Percentiles rank a stretch among this genome's conserved stretches.
These are phyloP conservation scores for Gouania willdenowi DNA, from an alignment of 2,797 vertebrate species.

Conservation along the genomic window DNA sequence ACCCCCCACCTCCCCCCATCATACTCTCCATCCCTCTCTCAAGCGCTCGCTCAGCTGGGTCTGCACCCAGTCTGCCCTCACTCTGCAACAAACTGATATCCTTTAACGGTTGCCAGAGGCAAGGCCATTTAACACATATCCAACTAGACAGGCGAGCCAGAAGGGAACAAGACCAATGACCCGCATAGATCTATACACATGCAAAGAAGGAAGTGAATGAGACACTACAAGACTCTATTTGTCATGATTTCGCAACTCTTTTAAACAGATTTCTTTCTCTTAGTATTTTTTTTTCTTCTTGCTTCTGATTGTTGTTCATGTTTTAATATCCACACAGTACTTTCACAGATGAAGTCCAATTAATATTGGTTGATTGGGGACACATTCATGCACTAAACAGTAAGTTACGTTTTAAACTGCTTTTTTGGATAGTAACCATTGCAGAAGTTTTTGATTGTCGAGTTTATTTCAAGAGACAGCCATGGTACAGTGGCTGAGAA, in stretches of 20 bases:
- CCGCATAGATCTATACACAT: constrained; percentile 65
- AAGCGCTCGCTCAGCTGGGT: constrained; percentile 42
- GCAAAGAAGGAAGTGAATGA: constrained; percentile 48
- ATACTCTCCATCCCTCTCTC: too few species aligned
- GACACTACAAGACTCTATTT: constrained; percentile 38
- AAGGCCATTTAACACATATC: constrained; percentile 73
- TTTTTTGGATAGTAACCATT: too few species aligned
- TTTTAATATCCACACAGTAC: constrained; percentile 15
- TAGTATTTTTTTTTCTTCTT: not conserved
- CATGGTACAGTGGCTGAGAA: too few species aligned
- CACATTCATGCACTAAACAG: too few species aligned
- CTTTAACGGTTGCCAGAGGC: constrained; percentile 67
- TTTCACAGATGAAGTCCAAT: too few species aligned
- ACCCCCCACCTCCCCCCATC: not conserved
- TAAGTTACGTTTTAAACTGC: too few species aligned
- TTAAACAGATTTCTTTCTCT: constrained; percentile 14
- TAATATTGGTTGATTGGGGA: too few species aligned
- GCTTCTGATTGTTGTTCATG: constrained; percentile 2
- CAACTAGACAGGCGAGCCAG: constrained; percentile 73
- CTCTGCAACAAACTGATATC: constrained; percentile 65
- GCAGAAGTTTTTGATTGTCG: too few species aligned
- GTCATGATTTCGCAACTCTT: constrained; percentile 13
- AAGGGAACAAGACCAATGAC: constrained; percentile 75
- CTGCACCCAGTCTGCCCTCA: constrained; percentile 24
- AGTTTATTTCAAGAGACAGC: too few species aligned